Evolutionary conservation across 2,888 invertebrate genomes (phyloP), one percentile per base, ranked within the genome.

Genomic region (Erannis defoliaria): DNA sequence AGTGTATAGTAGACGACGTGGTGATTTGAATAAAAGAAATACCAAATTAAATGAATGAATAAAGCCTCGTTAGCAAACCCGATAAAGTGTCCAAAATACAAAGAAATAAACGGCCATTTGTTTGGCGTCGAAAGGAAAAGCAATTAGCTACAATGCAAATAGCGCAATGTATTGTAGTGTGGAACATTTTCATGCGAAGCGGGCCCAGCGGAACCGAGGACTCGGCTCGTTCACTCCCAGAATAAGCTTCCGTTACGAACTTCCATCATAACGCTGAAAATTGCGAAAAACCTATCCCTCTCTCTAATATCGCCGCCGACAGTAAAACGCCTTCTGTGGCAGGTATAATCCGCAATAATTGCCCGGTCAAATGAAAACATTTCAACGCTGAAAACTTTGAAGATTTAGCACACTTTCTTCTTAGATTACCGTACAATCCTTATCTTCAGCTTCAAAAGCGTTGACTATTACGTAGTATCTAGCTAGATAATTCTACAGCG

Each of bases 81-180:
- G 77, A 82, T 82, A 81, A 86, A 81, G 76, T 78, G 80, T 77
- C 75, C 73, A 57, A 68, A 71, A 66, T 68, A 79, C 78, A 84
- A 84, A 82, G 82, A 82, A 86, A 77, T 83, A 81, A 83, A 77
- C 72, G 78, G 67, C 78, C 78, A 78, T 85, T 86, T 81, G 80
- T 82, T 78, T 75, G 76, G 73, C 76, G 83, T 78, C 77, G 81
- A 88, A 87, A 89, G 88, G 88, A 87, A 89, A 88, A 86, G 88
- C 90, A 90, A 90, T 90, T 91, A 90, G 86, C 84, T 82, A 64
- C 80, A 89, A 88, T 84, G 84, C 84, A 88, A 89, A 89, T 88
- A 85, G 82, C 81, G 72, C 84, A 86, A 85, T 86, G 84, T 87
- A 88, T 86, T 85, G 86, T 86, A 84, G 81, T 84, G 80, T 76